These are phyloP conservation scores for Dipodomys ordii DNA, from an alignment of 2,113 vertebrate genomes.

Conservation along the genomic window DNA sequence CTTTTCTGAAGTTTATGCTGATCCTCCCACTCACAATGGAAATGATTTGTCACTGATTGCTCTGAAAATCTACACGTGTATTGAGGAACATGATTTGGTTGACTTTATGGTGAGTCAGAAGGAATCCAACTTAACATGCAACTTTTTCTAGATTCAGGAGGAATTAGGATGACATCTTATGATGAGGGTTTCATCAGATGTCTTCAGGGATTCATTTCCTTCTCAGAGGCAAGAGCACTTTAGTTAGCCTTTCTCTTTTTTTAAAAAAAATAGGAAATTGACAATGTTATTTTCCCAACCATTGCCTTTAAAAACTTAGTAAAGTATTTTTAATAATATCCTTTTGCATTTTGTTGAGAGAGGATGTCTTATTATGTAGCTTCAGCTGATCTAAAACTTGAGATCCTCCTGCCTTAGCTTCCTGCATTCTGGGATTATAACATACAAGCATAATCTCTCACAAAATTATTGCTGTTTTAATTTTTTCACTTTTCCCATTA, in stretches of 20 bases:
- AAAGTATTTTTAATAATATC: not conserved
- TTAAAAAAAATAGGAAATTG: not conserved
- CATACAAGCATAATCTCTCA: not conserved
- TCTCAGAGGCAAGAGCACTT: not conserved
- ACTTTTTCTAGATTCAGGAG: conserved; percentile 28
- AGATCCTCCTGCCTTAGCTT: no score
- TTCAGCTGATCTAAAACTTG: not conserved
- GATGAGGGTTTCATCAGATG: not conserved
- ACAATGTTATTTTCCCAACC: not conserved
- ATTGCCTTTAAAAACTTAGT: not conserved
- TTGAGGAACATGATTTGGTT: conserved; percentile 39
- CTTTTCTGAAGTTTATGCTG: not conserved
- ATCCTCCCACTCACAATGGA: not conserved
- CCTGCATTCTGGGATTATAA: not conserved
- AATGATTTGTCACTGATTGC: not conserved
- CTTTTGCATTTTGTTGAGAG: not conserved
- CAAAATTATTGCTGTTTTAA: conserved; percentile 21
- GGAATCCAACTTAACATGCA: conserved; percentile 21
- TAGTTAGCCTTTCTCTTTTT: conserved; percentile 14
- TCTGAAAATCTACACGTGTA: not conserved
- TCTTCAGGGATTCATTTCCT: not conserved
- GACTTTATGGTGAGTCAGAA: not conserved
- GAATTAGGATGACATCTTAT: not conserved
- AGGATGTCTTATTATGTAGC: not conserved
- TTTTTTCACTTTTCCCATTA: not conserved